Conservation (phyloP, 2,888 invertebrate genomes). For the Chrysomela aeneicollis region DNA sequence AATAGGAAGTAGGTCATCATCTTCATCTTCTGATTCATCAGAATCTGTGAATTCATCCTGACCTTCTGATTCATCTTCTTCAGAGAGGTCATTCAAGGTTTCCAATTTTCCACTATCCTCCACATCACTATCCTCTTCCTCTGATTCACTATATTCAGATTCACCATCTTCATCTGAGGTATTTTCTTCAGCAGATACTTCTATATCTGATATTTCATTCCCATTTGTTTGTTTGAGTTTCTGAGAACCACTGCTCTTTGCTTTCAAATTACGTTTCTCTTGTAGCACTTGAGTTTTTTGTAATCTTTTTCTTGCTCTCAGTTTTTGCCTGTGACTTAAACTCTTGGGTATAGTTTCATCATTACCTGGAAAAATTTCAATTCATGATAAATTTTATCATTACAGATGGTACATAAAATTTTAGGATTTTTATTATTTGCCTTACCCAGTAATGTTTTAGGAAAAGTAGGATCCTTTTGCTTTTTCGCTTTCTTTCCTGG, state of each 20-base stretch:
- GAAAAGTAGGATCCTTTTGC: conserved; percentile 81
- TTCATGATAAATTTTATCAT: no score
- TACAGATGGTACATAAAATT: not conserved
- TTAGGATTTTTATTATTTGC: not conserved
- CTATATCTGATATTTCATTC: no score
- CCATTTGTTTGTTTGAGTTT: conserved; percentile 66
- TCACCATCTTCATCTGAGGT: conserved; percentile 50
- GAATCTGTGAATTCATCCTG: conserved; percentile 41
- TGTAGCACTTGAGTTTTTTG: conserved; percentile 47
- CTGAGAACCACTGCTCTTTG: conserved; percentile 66
- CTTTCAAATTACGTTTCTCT: conserved; percentile 43
- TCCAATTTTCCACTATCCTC: conserved; percentile 44
- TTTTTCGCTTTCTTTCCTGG: conserved; percentile 89
- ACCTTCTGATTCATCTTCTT: conserved; percentile 56
- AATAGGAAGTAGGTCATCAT: conserved; percentile 81
- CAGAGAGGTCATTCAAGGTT: conserved; percentile 54
- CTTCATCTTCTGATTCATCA: conserved; percentile 60
- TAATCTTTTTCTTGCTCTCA: conserved; percentile 50
- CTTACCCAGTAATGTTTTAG: conserved; percentile 65
- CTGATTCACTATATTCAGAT: conserved; percentile 20
- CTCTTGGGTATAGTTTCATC: conserved; percentile 62
- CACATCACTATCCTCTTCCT: conserved; percentile 50
- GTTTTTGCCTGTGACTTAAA: conserved; percentile 65
- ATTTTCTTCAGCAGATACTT: conserved; percentile 46
- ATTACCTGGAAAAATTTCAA: conserved; percentile 60